Percentiles rank a stretch among this genome's conserved stretches.
These are phyloP conservation scores for Callospermophilus lateralis DNA, from an alignment of 2,113 vertebrate genomes.

Conservation along the genomic window DNA sequence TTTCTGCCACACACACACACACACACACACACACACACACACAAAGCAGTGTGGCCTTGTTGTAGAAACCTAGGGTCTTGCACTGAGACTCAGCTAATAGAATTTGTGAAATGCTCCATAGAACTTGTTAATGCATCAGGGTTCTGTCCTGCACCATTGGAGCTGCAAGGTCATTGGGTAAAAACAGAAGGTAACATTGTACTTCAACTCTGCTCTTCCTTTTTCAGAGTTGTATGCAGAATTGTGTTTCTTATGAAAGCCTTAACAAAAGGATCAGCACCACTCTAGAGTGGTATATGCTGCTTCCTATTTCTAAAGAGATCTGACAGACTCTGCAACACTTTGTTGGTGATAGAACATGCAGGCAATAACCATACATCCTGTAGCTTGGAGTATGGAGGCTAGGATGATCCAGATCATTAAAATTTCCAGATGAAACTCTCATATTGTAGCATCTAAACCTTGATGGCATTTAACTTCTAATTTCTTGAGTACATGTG, in stretches of 20 bases:
- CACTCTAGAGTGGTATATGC: too few species aligned
- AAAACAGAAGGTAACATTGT: neutral
- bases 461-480: neutral
- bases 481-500: neutral
- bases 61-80: neutral
- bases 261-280: too few species aligned
- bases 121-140: neutral
- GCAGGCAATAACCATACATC: fast-evolving
- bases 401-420: neutral
- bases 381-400: neutral
- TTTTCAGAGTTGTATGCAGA: neutral
- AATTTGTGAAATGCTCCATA: neutral
- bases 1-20: neutral
- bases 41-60: neutral
- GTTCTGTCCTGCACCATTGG: neutral
- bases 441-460: neutral
- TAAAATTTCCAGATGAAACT: neutral
- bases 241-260: neutral
- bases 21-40: too few species aligned
- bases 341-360: neutral
- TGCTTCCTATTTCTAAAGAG: neutral
- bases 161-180: neutral
- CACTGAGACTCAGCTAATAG: neutral
- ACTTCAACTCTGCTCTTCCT: too few species aligned
- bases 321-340: neutral